Conservation (phyloP, 2,797 vertebrate genomes). For the Enteromius unitaeniatus region DNA sequence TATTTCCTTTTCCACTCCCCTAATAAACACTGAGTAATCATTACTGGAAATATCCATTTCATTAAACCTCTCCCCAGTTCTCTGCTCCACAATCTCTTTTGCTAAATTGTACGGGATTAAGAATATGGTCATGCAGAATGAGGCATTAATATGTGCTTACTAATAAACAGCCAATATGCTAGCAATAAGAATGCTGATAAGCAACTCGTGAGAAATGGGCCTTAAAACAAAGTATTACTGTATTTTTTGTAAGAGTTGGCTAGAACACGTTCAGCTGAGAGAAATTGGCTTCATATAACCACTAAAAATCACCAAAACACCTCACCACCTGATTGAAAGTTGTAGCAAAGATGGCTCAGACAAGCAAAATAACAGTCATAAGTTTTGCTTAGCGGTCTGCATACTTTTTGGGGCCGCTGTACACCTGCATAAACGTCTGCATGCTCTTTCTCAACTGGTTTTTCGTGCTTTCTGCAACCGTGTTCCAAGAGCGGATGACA, state of each 20-base stretch:
- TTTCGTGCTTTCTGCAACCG: constrained; percentile 52
- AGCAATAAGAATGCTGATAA: not conserved
- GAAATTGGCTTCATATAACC: not conserved
- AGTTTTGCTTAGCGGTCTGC: not conserved
- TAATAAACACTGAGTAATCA: not conserved
- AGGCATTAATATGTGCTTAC: not conserved
- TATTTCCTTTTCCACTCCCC: not conserved
- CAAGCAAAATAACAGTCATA: not conserved
- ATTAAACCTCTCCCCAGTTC: too few species aligned
- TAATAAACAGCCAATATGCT: not conserved
- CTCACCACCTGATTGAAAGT: not conserved
- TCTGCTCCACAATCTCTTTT: constrained; percentile 7
- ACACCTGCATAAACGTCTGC: constrained; percentile 40
- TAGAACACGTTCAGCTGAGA: not conserved
- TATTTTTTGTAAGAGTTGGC: not conserved
- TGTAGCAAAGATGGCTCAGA: not conserved
- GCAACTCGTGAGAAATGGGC: not conserved
- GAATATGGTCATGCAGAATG: not conserved
- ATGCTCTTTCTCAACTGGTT: constrained; percentile 35
- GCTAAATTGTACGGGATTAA: not conserved
- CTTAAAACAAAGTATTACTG: not conserved
- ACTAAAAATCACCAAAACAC: not conserved
- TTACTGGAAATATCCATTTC: too few species aligned
- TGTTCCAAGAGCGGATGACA: constrained; percentile 54
- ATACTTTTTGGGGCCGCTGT: not conserved